These are phyloP conservation scores for Drosophila repletoides DNA, from an alignment of 1,140 invertebrate species.

Conservation along the genomic window DNA sequence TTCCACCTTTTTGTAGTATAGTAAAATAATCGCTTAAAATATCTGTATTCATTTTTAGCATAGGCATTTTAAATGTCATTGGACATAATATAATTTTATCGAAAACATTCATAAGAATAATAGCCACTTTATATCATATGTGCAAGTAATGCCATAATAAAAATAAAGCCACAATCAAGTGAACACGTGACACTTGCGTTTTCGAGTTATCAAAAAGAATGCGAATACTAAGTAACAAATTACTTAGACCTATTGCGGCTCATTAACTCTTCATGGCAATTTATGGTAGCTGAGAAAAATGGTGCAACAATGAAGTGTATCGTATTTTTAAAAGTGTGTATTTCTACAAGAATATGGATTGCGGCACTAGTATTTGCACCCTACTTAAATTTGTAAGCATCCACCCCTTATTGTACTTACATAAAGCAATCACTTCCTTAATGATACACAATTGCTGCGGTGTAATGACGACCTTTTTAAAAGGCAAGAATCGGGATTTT, in stretches of 20 bases:
- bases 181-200: slow-evolving; percentile 73
- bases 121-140: slow-evolving; percentile 43
- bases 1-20: too few relatives aligned
- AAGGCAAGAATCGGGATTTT: slow-evolving; percentile 37
- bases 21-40: too few relatives aligned
- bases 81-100: background rate
- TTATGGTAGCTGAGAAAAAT: slow-evolving; percentile 39
- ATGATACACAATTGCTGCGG: slow-evolving; percentile 43
- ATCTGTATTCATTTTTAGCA: background rate
- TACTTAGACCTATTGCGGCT: slow-evolving; percentile 56
- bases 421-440: slow-evolving; percentile 60
- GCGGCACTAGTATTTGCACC: slow-evolving; percentile 2
- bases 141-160: slow-evolving; percentile 66
- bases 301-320: slow-evolving; percentile 14
- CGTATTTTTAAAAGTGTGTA: slow-evolving; percentile 18
- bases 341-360: slow-evolving; percentile 5
- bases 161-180: slow-evolving; percentile 59
- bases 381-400: slow-evolving; percentile 36
- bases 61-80: too few relatives aligned
- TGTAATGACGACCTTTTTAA: slow-evolving; percentile 62
- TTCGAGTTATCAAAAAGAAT: slow-evolving; percentile 54
- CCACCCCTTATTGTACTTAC: slow-evolving; percentile 64
- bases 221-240: slow-evolving; percentile 50
- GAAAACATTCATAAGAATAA: slow-evolving; percentile 21
- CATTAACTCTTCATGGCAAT: slow-evolving; percentile 71